Percentiles rank a stretch among this genome's conserved stretches.
These are phyloP conservation scores for Emydoidea blandingii DNA, from an alignment of 2,797 vertebrate species.

Conservation along the genomic window DNA sequence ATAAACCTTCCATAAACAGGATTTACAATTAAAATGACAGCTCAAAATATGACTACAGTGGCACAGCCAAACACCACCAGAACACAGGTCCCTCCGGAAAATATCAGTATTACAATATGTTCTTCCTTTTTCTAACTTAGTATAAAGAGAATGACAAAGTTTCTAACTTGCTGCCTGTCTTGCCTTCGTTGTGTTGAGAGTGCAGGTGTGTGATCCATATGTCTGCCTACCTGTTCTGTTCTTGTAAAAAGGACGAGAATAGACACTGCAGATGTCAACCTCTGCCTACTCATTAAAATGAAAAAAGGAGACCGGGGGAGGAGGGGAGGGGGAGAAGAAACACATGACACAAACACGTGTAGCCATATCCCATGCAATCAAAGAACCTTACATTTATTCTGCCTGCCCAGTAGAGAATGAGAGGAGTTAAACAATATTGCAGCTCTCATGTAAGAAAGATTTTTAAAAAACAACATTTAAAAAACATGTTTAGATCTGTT, in stretches of 20 bases:
- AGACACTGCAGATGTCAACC: background rate
- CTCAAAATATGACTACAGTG: background rate
- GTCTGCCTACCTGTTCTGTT: background rate
- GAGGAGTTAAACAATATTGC: background rate
- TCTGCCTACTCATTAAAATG: background rate
- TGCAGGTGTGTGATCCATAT: background rate
- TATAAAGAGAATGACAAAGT: rapidly evolving
- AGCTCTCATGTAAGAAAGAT: background rate
- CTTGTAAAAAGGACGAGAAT: background rate
- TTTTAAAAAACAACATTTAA: background rate
- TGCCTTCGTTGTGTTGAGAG: background rate
- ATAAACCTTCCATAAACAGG: background rate
- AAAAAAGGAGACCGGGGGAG: background rate
- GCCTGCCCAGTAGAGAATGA: background rate
- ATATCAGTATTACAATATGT: background rate
- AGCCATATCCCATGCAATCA: background rate
- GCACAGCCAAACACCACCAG: background rate
- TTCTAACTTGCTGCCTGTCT: background rate
- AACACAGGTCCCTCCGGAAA: background rate
- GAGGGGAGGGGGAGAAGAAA: background rate
- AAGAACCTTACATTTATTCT: background rate
- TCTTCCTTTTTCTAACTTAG: background rate
- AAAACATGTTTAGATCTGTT: background rate
- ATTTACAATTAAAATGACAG: background rate
- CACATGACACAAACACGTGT: rapidly evolving